Evolutionary conservation across 2,888 invertebrate species (phyloP).

Genomic region (Agrochola litura): DNA sequence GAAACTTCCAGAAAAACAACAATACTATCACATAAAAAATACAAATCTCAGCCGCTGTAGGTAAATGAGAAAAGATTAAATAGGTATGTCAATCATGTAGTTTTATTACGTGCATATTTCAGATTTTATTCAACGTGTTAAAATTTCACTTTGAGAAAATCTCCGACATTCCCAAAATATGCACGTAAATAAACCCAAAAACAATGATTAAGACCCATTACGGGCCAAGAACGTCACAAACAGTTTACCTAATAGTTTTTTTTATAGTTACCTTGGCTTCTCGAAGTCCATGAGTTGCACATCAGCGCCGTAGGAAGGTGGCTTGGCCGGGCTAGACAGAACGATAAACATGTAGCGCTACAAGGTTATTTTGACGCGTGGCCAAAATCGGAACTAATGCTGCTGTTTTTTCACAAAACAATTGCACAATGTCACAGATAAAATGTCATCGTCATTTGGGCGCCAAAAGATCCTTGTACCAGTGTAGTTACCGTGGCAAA

Average conservation of each 20-base stretch:
- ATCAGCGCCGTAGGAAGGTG: conserved; percentile 60
- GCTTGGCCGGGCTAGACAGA: conserved; percentile 62
- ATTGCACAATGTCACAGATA: background rate
- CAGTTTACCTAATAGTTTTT: conserved; percentile 25
- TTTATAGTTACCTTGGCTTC: conserved; percentile 62
- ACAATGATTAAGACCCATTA: background rate
- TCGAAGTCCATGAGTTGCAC: conserved; percentile 67
- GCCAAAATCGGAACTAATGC: background rate
- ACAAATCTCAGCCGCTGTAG: too few relatives aligned
- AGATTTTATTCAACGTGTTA: too few relatives aligned
- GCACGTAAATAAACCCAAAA: conserved; percentile 13
- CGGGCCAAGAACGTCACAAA: conserved; percentile 25
- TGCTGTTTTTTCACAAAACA: background rate
- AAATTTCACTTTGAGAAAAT: too few relatives aligned
- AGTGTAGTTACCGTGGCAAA: conserved; percentile 48
- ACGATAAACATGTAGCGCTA: conserved; percentile 55
- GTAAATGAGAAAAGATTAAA: too few relatives aligned
- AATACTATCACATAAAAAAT: too few relatives aligned
- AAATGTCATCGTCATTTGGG: background rate
- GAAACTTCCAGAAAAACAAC: too few relatives aligned
- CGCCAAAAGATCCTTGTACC: conserved; percentile 3
- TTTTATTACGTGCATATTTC: background rate
- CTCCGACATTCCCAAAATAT: background rate
- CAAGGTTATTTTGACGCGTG: conserved; percentile 5
- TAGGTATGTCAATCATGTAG: background rate